Conservation (phyloP, 2,888 invertebrate species). For the Melanotus villosus region DNA sequence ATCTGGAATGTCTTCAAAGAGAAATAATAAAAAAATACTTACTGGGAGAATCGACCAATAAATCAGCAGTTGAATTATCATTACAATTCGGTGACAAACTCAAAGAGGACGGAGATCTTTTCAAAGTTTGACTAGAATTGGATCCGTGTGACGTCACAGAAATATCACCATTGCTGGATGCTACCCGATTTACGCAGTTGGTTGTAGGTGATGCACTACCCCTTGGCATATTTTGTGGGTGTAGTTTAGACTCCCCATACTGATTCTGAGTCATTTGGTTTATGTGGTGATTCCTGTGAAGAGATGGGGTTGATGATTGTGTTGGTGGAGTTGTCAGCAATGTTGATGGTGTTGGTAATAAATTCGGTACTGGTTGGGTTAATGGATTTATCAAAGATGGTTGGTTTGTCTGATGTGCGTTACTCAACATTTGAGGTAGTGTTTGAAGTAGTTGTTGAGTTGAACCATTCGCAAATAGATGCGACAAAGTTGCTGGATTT, state of each 20-base stretch:
- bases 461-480: conserved; percentile 80
- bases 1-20: no score
- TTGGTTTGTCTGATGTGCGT: conserved; percentile 55
- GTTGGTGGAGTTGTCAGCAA: conserved; percentile 52
- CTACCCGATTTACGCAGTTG: conserved; percentile 78
- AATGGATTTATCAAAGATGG: conserved; percentile 46
- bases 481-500: conserved; percentile 78
- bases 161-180: conserved; percentile 85
- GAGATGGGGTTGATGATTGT: conserved; percentile 36
- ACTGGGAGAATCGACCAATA: conserved; percentile 89
- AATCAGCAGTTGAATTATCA: conserved; percentile 77
- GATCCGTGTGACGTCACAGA: conserved; percentile 84
- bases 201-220: conserved; percentile 66
- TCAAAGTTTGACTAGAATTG: conserved; percentile 68
- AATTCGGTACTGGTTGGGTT: conserved; percentile 58
- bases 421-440: conserved; percentile 75
- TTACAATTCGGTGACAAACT: conserved; percentile 72
- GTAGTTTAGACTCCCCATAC: conserved; percentile 62
- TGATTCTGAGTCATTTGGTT: conserved; percentile 61
- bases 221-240: conserved; percentile 55
- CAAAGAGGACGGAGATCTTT: conserved; percentile 77
- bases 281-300: conserved; percentile 61
- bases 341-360: conserved; percentile 57
- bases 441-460: conserved; percentile 84
- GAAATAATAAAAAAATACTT: no score